A percentile compares a stretch with the other conserved stretches of the same genome.
Conservation (phyloP, 2,797 vertebrate species). For the Falco novaeseelandiae region DNA sequence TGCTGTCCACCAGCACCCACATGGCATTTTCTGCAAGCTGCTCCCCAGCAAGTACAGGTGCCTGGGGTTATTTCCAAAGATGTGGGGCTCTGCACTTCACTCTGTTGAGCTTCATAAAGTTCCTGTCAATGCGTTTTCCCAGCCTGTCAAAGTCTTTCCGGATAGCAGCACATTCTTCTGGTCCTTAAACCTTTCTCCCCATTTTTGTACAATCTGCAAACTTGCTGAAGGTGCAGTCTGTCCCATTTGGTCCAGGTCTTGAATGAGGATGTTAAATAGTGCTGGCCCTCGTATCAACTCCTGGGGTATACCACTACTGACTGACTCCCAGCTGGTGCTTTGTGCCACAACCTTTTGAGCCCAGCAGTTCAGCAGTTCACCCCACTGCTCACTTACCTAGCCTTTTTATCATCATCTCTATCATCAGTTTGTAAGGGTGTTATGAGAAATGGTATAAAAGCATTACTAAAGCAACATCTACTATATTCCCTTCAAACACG, state of each 20-base stretch:
- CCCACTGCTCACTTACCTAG: neutral
- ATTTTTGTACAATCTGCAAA: neutral
- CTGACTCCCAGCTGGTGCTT: neutral
- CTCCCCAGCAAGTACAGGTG: too few relatives aligned
- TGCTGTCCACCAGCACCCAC: neutral
- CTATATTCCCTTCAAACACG: fast-evolving
- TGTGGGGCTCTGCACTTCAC: neutral
- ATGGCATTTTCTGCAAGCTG: neutral
- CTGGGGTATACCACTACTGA: neutral
- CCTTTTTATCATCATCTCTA: too few relatives aligned
- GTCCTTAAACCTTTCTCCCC: neutral
- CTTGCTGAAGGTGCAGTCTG: neutral
- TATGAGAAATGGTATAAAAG: neutral
- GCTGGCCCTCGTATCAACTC: neutral
- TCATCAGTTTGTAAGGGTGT: neutral
- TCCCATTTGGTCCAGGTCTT: neutral
- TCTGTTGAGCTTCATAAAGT: neutral
- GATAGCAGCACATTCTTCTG: neutral
- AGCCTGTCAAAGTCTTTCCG: neutral
- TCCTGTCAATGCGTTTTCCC: neutral
- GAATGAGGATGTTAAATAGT: neutral
- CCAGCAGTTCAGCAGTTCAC: neutral
- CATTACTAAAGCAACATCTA: neutral
- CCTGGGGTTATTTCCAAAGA: neutral
- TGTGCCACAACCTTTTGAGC: neutral